These are phyloP conservation scores for Drosophila fuyamai DNA, from an alignment of 1,140 invertebrate genomes.

Conservation along the genomic window DNA sequence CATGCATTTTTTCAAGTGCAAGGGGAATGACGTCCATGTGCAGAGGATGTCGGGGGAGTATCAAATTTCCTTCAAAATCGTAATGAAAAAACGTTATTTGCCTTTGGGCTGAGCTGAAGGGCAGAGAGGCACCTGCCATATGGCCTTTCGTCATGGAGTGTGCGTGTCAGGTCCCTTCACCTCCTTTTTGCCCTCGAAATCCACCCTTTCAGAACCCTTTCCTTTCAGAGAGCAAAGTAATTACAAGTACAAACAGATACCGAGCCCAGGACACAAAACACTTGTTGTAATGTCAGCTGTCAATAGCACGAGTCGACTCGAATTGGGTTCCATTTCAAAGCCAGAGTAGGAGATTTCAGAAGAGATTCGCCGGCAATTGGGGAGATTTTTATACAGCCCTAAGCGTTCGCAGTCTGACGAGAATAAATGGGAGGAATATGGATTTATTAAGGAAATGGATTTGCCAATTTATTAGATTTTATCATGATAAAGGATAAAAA, in stretches of 20 bases:
- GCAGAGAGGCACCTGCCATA: constrained; percentile 42
- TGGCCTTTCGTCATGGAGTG: constrained; percentile 38
- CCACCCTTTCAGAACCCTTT: constrained; percentile 15
- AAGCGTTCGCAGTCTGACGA: constrained; percentile 7
- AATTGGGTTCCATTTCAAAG: constrained; percentile 28
- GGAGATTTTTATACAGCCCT: constrained; percentile 21
- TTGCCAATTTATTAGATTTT: constrained; percentile 1
- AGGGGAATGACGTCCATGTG: neutral
- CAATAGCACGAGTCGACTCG: constrained; percentile 43
- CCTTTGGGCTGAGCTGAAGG: constrained; percentile 21
- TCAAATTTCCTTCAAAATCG: constrained; percentile 46
- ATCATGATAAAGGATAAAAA: neutral
- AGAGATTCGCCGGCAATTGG: constrained; percentile 18
- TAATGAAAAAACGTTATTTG: constrained; percentile 49
- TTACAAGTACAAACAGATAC: constrained; percentile 44
- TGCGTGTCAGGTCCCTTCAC: constrained; percentile 16
- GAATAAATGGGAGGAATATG: constrained; percentile 1
- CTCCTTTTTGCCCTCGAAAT: constrained; percentile 4
- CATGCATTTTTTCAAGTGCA: constrained; percentile 12
- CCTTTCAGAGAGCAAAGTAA: constrained; percentile 31
- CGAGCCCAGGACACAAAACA: constrained; percentile 31
- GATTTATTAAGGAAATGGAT: neutral
- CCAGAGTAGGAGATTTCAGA: constrained; percentile 1
- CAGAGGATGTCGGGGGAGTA: constrained; percentile 18
- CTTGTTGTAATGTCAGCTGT: constrained; percentile 54